Evolutionary conservation across 2,797 vertebrate species (phyloP), one percentile per base, ranked within the genome.

Genomic region (Pseudochromis fuscus): DNA sequence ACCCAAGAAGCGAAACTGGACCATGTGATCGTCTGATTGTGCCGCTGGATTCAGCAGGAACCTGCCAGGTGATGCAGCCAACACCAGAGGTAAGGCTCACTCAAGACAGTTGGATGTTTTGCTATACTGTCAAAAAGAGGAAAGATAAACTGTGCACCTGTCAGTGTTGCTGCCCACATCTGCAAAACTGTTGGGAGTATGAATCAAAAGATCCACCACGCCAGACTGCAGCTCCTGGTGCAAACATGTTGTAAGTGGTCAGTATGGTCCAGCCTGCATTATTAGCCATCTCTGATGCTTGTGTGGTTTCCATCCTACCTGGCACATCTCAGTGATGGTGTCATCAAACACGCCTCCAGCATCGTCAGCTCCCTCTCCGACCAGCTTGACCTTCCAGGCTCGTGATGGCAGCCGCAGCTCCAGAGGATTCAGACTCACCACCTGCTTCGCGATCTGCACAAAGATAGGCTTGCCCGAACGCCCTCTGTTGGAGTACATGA

Each of bases 311-410:
- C 40, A 24, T 73, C 84, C 65, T 68, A 95, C 94, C 93, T 95
- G 94, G 74, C 94, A 95, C 94, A 95, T 95, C 81, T 95, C 95
- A 0, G 95, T 95, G 77, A 95, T 95, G 50, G 95, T 95, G 85
- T 95, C 95, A 48, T 95, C 95, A 76, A 95, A 95, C 70, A 95
- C 95, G 19, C 95, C 95, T 3, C 94, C 95, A 0, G 95, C 95
- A 28, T 95, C 95, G 16, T 95, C 95, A 0, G 94, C 95, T 25
- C 95, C 94, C 86, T 95, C 94, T 18, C 94, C 94, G 0, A 95
- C 89, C n/a, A 95, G 89, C 81, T 95, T 95, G 52, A 95, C 95
- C 88, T 95, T 95, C 94, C 95, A 95, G 25, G 94, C 94, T 63
- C 95, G 87, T 1, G 94, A 95, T 4, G 95, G 94, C 65, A 95